phyloP scores from a whole-genome alignment of 2,888 invertebrate genomes.

The Latheticus oryzae region DNA sequence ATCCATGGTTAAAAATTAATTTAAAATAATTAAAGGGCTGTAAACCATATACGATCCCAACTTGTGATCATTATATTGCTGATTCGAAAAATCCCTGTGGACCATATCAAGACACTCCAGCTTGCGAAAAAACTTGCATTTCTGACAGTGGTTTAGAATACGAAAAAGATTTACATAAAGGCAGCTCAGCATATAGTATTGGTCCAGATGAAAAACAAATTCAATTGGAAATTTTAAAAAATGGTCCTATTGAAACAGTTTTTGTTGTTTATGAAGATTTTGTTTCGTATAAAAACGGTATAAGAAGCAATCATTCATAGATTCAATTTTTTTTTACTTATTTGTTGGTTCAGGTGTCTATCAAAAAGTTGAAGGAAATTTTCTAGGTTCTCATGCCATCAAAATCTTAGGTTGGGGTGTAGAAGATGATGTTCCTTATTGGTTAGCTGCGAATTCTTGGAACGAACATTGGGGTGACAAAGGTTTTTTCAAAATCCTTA shows the following conservation, averaged over 20 bases:
- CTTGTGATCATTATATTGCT: conserved; percentile 86
- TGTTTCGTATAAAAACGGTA: conserved; percentile 82
- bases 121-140: conserved; percentile 16
- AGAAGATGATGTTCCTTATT: conserved; percentile 78
- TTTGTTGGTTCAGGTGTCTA: conserved; percentile 72
- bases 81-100: conserved; percentile 76
- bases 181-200: conserved; percentile 83
- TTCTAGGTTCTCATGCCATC: conserved; percentile 86
- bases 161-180: conserved; percentile 57
- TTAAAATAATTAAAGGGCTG: conserved; percentile 22
- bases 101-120: conserved; percentile 6
- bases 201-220: conserved; percentile 73
- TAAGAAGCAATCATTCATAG: conserved; percentile 43
- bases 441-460: conserved; percentile 94
- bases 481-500: conserved; percentile 88
- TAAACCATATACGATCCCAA: conserved; percentile 15
- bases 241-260: conserved; percentile 87
- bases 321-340: background rate
- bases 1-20: conserved; percentile 2
- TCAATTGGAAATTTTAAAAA: conserved; percentile 80
- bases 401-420: conserved; percentile 91
- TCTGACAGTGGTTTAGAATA: conserved; percentile 7
- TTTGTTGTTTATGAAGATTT: conserved; percentile 88
- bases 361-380: conserved; percentile 76
- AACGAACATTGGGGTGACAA: conserved; percentile 92